These are phyloP conservation scores for Teleopsis dalmanni DNA, from an alignment of 1,140 invertebrate species.

Conservation along the genomic window DNA sequence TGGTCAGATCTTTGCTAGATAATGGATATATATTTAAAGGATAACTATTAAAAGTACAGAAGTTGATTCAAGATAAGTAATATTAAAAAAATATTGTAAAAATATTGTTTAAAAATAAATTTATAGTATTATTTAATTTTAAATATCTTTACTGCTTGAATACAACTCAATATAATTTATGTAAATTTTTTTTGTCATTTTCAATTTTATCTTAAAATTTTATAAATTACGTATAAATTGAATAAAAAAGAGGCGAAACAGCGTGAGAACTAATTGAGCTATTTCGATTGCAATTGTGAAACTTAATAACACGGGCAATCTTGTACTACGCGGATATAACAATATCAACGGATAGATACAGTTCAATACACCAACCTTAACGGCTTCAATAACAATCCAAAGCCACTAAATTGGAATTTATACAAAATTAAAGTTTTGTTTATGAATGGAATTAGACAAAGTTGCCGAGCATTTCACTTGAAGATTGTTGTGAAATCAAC, in stretches of 20 bases:
- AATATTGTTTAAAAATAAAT: too few species aligned
- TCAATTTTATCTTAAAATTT: too few species aligned
- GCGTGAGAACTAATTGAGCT: constrained; percentile 39
- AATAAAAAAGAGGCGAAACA: background rate
- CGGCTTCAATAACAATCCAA: background rate
- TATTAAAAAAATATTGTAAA: too few species aligned
- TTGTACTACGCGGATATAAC: background rate
- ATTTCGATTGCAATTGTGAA: constrained; percentile 19
- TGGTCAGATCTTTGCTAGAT: too few species aligned
- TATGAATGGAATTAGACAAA: constrained; percentile 37
- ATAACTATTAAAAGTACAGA: too few species aligned
- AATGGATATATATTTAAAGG: too few species aligned
- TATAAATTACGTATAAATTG: too few species aligned
- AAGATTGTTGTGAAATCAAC: background rate
- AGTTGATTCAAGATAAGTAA: too few species aligned
- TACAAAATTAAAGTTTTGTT: constrained; percentile 42
- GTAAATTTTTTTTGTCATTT: too few species aligned
- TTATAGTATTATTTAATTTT: too few species aligned
- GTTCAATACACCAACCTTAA: background rate
- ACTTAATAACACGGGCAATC: background rate
- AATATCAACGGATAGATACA: background rate
- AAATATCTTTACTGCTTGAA: too few species aligned
- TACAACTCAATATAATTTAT: too few species aligned
- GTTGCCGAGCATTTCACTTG: constrained; percentile 14
- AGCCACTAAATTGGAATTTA: background rate